A percentile compares a stretch with the other conserved stretches of the same genome.
phyloP scores from a whole-genome alignment of 2,113 vertebrate species.

The Dipodomys spectabilis region DNA sequence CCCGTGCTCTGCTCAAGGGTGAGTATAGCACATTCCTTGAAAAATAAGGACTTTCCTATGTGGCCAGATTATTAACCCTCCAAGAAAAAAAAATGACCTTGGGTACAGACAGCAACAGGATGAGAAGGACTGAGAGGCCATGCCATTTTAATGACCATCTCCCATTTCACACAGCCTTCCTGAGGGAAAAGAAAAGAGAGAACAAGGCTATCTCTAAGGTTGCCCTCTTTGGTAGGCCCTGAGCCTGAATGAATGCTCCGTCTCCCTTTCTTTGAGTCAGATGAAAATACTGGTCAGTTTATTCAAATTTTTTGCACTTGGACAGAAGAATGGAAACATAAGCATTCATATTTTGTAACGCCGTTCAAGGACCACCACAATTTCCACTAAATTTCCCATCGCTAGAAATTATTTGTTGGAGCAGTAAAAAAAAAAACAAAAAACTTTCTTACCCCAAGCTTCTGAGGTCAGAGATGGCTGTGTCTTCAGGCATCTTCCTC shows the following conservation, averaged over 20 bases:
- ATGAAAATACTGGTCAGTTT: conserved; percentile 48
- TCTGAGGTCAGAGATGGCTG: conserved; percentile 50
- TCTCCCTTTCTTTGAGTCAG: not conserved
- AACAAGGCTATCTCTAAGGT: not conserved
- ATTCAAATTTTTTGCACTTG: not conserved
- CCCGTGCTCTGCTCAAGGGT: not conserved
- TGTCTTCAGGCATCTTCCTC: conserved; percentile 51
- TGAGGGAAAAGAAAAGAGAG: not conserved
- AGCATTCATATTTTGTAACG: conserved; percentile 44
- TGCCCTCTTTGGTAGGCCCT: not conserved
- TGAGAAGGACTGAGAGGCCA: not conserved
- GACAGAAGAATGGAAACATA: not conserved
- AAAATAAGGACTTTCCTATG: not conserved
- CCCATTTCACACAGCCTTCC: not conserved
- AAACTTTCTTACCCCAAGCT: not conserved
- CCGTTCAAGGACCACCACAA: conserved; percentile 58
- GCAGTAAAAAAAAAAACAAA: not conserved
- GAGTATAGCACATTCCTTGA: not conserved
- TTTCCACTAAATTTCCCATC: conserved; percentile 61
- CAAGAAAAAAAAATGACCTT: not conserved
- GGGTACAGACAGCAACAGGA: not conserved
- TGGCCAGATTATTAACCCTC: not conserved
- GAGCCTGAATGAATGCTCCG: conserved; percentile 32
- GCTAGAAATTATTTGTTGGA: conserved; percentile 55
- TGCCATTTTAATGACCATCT: not conserved